phyloP scores from a whole-genome alignment of 2,113 vertebrate genomes.

The Origma solitaria region DNA sequence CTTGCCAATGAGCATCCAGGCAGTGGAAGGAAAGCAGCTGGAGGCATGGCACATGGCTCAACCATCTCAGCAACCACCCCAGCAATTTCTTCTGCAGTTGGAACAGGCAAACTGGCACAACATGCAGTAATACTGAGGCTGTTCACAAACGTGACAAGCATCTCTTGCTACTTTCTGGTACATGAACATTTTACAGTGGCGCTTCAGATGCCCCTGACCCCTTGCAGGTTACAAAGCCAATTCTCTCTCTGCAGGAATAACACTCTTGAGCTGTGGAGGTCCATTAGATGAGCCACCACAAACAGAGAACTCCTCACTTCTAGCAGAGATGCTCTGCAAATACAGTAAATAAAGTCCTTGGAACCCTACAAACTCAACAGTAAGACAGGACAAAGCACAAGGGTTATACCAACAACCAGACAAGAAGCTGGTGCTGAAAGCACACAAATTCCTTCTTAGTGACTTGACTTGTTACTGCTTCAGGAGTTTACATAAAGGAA shows the following conservation, averaged over 20 bases:
- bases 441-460: neutral
- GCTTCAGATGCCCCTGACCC: neutral
- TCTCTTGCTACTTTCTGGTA: neutral
- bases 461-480: neutral
- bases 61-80: neutral
- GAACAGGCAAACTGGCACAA: accelerated
- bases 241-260: neutral
- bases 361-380: neutral
- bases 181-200: neutral
- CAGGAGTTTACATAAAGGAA: neutral
- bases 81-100: neutral
- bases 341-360: neutral
- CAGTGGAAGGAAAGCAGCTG: neutral
- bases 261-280: too few relatives aligned
- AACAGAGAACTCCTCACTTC: neutral
- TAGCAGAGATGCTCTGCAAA: neutral
- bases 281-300: neutral
- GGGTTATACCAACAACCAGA: neutral
- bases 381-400: neutral
- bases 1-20: neutral
- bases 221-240: neutral
- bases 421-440: too few relatives aligned
- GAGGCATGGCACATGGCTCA: neutral
- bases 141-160: neutral
- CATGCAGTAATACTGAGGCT: neutral